Evolutionary conservation across 1,140 invertebrate genomes (phyloP), one percentile per base, ranked within the genome.

Genomic region (Nasonia vitripennis): DNA sequence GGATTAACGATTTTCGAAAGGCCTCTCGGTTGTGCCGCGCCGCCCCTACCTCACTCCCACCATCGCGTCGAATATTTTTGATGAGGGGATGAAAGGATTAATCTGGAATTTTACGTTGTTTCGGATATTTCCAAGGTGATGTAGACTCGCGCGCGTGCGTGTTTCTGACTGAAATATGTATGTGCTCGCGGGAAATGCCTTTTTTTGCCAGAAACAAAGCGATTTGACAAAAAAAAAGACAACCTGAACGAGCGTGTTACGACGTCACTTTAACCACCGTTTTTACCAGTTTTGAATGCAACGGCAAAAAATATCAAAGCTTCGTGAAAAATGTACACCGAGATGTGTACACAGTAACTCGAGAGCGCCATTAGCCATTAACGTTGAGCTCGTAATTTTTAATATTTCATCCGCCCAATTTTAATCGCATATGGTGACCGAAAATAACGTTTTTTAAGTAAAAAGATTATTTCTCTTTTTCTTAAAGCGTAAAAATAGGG

Each of bases 1-100:
- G 83, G 83, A 84, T 84, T 84, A 34, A 84, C 83, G 77, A 84
- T 84, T 71, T 79, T 79, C 41, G 45, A 84, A 79, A 79, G 67
- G 23, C 34, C 77, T 51, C 73, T 51, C 73, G 41, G 20, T 34
- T 27, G 27, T 27, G 27, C 27, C 27, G 68, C 41, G 45, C 48
- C 20, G 55, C 14, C 1, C 75, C 34, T 37, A 27, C 27, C 27
- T 27, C 27, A 27, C 12, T 1, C 55, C 12, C 55, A 20, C 4
- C 34, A n/a, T 7, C 20, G 17, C 55, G 55, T 74, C 80, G 70
- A 74, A 74, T 82, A 31, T 73, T 71, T 73, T 55, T 82, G 68
- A 82, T 71, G 71, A 82, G 34, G 27, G 48, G 12, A 62, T 74
- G 17, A 82, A 74, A 23, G 41, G 34, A 23, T 70, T 81, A 81